Evolutionary conservation across 1,140 invertebrate genomes (phyloP), one percentile per base, ranked within the genome.

Genomic region (Pseudomyrmex dendroicus): DNA sequence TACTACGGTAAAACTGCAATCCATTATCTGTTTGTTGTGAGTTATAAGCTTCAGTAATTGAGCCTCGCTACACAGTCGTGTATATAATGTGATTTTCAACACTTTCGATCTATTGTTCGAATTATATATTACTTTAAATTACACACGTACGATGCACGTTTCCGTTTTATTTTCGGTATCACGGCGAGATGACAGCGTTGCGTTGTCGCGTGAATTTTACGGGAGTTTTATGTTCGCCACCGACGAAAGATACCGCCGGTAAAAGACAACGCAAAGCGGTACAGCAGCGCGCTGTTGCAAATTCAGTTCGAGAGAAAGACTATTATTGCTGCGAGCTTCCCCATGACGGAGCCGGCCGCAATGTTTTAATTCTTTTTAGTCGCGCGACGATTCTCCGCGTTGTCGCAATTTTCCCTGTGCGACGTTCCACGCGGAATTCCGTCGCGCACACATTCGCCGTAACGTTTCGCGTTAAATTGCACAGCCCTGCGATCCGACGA

Each of bases 401-500:
- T 68, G 63, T 68, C 74, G 50, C 63, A 78, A 78, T 78, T 78
- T 46, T 78, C 63, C 9, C 50, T 35, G 63, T 68, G 22, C 46
- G 54, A 63, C 59, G 46, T 50, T 12, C 50, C 73, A 46, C 48
- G 44, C n/a, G 61, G 74, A 68, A 78, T 78, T 68, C 22, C 64
- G 52, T 59, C 54, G 35, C 35, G 35, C 35, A 35, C 76, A 70
- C 64, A 66, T 57, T 57, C 17, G 50, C 64, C 13, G 17, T 68
- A 68, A 68, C 50, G 25, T 78, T 68, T 48, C 68, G 59, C 68
- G 17, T 59, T 77, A 50, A 67, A 70, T 56, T 63, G 22, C 54
- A 8, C 89, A 96, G 95, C 91, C 94, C 7, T 97, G 96, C 93
- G 94, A 87, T 91, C 94, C 91, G 86, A 93, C 77, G 13, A 89